Percentiles rank a stretch among this genome's conserved stretches.
phyloP scores from a whole-genome alignment of 1,140 invertebrate genomes.

The Panagrolaimus sp. region DNA sequence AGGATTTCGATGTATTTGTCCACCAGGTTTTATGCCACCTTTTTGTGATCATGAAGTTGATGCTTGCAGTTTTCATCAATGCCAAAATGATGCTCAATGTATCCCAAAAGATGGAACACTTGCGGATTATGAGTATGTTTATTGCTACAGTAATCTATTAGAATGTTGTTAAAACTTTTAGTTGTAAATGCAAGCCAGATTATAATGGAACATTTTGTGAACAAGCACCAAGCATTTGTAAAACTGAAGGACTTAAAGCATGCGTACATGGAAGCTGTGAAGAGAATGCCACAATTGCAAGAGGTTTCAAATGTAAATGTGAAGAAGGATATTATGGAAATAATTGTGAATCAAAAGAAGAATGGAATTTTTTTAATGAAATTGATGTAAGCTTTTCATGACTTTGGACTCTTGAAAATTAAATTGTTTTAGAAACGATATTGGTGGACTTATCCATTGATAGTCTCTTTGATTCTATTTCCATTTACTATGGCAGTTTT shows the following conservation, averaged over 20 bases:
- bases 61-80: constrained; percentile 27
- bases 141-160: not conserved
- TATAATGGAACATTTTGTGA: constrained; percentile 6
- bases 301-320: not conserved
- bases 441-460: constrained; percentile 10
- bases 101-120: not conserved
- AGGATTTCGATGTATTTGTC: constrained; percentile 36
- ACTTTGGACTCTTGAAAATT: not conserved
- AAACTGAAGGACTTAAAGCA: not conserved
- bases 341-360: not conserved
- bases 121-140: not conserved
- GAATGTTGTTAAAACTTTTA: not conserved
- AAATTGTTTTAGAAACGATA: not conserved
- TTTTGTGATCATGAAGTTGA: constrained; percentile 23
- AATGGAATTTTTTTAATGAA: not conserved
- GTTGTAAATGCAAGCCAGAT: constrained; percentile 5
- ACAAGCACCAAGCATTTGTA: not conserved
- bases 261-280: constrained; percentile 2
- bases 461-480: no score
- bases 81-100: constrained; percentile 26
- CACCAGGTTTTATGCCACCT: constrained; percentile 30
- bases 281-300: not conserved
- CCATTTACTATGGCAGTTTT: no score
- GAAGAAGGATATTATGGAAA: not conserved
- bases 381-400: constrained; percentile 1